Base-by-base conservation (phyloP, 2,113 vertebrate species). In the chimpanzee (Pan troglodytes) region DNA sequence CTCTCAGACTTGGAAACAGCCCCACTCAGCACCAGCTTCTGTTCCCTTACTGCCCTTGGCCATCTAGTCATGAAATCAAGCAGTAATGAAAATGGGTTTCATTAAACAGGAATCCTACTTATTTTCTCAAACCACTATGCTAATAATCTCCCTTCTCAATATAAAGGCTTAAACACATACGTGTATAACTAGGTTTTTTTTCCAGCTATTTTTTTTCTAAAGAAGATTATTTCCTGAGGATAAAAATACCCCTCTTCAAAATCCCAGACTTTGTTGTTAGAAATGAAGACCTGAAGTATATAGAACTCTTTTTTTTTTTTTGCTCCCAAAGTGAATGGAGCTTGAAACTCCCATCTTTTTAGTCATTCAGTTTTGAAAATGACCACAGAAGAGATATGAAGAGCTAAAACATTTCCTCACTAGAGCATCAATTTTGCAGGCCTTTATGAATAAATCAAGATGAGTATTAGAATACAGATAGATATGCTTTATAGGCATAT, bases 141-240 rank as follows among this genome's bases (percentile, higher is more conserved):
- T 98, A 98, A 98, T 98, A 99, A 98, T 72, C 95, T 98, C 98
- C 86, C 96, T 98, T 93, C 97, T 98, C 98, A 97, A 96, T 98
- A 97, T 98, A 98, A 99, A 98, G 98, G 98, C 99, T 99, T 99
- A 98, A 98, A 98, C 96, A 98, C 97, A 98, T 98, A 96, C 96
- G 96, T 97, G 97, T 97, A 97, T 97, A 97, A 94, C 97, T 96
- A 97, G 97, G 30, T 96, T 97, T 96, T 96, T 94, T 94, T 81
- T 75, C 6, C 96, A 97, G 90, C 96, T 91, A 64, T 98, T 98
- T 98, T 98, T 98, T 98, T 96, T 86, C 95, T 97, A 93, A 97
- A 96, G 97, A 94, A 96, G 98, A 98, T 98, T 98, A 98, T 98
- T 98, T 97, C 95, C 86, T 94, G 52, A 59, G 93, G 91, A 96